A percentile compares a stretch with the other conserved stretches of the same genome.
These are phyloP conservation scores for Gadus macrocephalus DNA, from an alignment of 2,113 vertebrate species.

Conservation along the genomic window DNA sequence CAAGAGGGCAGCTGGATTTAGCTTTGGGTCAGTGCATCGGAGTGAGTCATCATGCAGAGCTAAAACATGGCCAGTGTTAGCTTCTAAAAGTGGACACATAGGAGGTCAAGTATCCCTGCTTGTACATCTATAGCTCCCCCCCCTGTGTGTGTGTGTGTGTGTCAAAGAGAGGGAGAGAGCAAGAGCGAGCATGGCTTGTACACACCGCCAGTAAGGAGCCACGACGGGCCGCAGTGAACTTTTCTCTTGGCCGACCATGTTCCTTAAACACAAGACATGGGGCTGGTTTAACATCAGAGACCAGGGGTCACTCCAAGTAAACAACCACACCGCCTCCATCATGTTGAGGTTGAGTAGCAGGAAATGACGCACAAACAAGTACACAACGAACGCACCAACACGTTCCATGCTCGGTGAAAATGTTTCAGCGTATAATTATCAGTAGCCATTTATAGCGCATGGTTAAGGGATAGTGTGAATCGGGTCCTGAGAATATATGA, in stretches of 20 bases:
- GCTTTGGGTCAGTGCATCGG: conserved; percentile 54
- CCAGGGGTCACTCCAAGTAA: conserved; percentile 56
- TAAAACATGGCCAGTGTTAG: conserved; percentile 28
- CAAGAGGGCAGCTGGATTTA: conserved; percentile 24
- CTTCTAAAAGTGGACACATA: conserved; percentile 43
- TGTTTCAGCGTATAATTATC: conserved; percentile 20
- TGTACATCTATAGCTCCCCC: not conserved
- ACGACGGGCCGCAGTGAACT: too few species aligned
- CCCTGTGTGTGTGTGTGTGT: too few species aligned
- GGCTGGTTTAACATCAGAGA: conserved; percentile 53
- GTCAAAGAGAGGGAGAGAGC: too few species aligned
- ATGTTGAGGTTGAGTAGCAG: conserved; percentile 27
- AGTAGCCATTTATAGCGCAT: conserved; percentile 34
- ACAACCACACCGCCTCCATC: conserved; percentile 36
- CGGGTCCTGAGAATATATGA: conserved; percentile 35
- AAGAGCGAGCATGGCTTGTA: not conserved
- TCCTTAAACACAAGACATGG: conserved; percentile 14
- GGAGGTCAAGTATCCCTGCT: conserved; percentile 23
- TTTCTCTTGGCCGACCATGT: too few species aligned
- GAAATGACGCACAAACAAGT: conserved; percentile 50
- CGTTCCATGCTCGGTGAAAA: conserved; percentile 33
- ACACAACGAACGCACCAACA: conserved; percentile 45
- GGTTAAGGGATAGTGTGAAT: conserved; percentile 42
- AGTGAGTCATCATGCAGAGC: conserved; percentile 60
- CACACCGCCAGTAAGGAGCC: conserved; percentile 16